Evolutionary conservation across 2,797 vertebrate genomes (phyloP), one percentile per base, ranked within the genome.

Genomic region (Oophaga sylvatica): DNA sequence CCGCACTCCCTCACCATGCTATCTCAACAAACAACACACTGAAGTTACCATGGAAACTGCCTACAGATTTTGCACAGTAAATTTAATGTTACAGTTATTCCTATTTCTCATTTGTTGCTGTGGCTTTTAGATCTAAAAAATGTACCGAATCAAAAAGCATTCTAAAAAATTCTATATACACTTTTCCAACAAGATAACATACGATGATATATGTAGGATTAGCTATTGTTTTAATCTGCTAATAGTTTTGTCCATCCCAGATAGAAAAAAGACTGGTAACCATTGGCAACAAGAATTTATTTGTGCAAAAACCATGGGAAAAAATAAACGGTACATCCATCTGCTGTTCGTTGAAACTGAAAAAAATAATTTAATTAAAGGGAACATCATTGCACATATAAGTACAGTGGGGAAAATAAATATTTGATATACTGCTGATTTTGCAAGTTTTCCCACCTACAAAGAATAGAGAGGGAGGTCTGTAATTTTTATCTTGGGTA

Each of bases 41-140:
- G 22, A 31, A 59, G 86, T 83, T 87, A 35, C 86, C 80, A 87
- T 87, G 73, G 86, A 87, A 87, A 87, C 86, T 68, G 56, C 59
- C 62, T 59, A 29, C 57, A 7, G 71, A 20, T 87, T 83, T 83
- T 78, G 41, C 63, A 84, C 71, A 84, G 83, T 53, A 63, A 35
- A 45, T 80, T 13, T 80, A 84, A 84, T 48, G 71, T 31, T 75
- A 60, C 17, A 60, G 26, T 84, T n/a, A 53, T 84, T n/a, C 31
- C 15, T 26, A 48, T 77, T 75, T 84, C 57, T 73, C 73, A 76
- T 84, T 59, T 84, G 4, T 41, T 45, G 45, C 73, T 29, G 15
- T n/a, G 45, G 48, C 13, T 26, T 77, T 56, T 22, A 56, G 20
- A 77, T 75, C 41, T 75, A 75, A 84, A 84, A 73, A 26, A 41